A percentile compares a stretch with the other conserved stretches of the same genome.
Conservation (phyloP, 2,888 invertebrate species). For the Himalopsyche japonica region DNA sequence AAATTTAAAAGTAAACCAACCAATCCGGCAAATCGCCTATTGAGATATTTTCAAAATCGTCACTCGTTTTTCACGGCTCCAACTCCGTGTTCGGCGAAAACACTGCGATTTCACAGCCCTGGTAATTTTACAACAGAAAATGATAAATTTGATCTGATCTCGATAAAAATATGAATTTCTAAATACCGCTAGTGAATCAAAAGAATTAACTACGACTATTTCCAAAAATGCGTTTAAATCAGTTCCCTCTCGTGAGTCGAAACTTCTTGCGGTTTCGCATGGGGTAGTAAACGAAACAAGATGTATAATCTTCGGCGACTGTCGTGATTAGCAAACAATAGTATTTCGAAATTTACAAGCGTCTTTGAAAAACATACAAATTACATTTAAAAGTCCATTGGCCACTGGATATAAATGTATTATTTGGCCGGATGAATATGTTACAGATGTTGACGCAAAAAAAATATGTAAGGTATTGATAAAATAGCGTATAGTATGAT, state of each 20-base stretch:
- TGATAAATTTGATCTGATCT: too few relatives aligned
- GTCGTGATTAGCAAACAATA: conserved; percentile 23
- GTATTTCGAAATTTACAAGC: conserved; percentile 21
- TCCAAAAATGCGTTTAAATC: not conserved
- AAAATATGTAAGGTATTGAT: not conserved
- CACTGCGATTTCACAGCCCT: too few relatives aligned
- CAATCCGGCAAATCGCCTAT: too few relatives aligned
- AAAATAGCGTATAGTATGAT: not conserved
- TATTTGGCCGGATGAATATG: not conserved
- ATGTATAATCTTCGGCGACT: not conserved
- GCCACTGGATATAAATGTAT: not conserved
- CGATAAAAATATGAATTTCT: too few relatives aligned
- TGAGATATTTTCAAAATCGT: too few relatives aligned
- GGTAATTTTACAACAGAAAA: too few relatives aligned
- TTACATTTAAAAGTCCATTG: not conserved
- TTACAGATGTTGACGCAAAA: not conserved
- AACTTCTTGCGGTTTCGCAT: not conserved
- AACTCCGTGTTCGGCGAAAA: too few relatives aligned
- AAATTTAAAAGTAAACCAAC: too few relatives aligned
- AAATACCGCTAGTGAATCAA: too few relatives aligned
- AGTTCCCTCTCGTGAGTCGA: not conserved
- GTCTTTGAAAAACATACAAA: not conserved
- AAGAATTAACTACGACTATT: too few relatives aligned
- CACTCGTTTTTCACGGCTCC: too few relatives aligned
- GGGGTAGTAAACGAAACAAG: not conserved